Percentiles rank a stretch among this genome's conserved stretches.
These are phyloP conservation scores for Sericinus montela DNA, from an alignment of 2,888 invertebrate species.

Conservation along the genomic window DNA sequence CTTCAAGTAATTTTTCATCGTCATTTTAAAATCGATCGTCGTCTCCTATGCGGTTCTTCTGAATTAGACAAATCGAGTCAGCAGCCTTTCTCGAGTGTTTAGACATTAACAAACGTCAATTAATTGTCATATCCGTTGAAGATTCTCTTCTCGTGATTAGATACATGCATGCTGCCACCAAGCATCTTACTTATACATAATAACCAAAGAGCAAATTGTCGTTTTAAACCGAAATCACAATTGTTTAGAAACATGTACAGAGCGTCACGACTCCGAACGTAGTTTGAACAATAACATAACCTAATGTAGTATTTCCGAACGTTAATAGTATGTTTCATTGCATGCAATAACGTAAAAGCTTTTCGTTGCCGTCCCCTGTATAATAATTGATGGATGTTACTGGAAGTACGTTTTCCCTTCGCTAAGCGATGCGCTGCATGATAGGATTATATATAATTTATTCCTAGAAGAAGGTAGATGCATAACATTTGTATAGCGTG, in stretches of 20 bases:
- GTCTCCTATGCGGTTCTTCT: too few species aligned
- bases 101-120: too few species aligned
- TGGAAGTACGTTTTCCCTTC: slow-evolving; percentile 8
- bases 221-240: slow-evolving; percentile 7
- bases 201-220: slow-evolving; percentile 13
- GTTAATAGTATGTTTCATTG: slow-evolving; percentile 10
- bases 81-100: too few species aligned
- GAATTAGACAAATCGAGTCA: too few species aligned
- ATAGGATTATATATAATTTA: too few species aligned
- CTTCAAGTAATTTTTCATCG: too few species aligned
- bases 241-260: slow-evolving; percentile 4
- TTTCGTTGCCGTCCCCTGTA: slow-evolving; percentile 4
- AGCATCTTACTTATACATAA: background rate
- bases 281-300: slow-evolving; percentile 1
- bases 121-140: too few species aligned
- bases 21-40: too few species aligned
- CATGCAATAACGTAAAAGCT: slow-evolving; percentile 7
- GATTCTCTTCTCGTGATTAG: background rate
- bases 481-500: too few species aligned
- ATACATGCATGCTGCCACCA: background rate
- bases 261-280: slow-evolving; percentile 8
- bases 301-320: slow-evolving; percentile 3
- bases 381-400: slow-evolving; percentile 8
- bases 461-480: too few species aligned
- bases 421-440: slow-evolving; percentile 1